phyloP scores from a whole-genome alignment of 2,888 invertebrate species.

The Exephanes ischioxanthus region DNA sequence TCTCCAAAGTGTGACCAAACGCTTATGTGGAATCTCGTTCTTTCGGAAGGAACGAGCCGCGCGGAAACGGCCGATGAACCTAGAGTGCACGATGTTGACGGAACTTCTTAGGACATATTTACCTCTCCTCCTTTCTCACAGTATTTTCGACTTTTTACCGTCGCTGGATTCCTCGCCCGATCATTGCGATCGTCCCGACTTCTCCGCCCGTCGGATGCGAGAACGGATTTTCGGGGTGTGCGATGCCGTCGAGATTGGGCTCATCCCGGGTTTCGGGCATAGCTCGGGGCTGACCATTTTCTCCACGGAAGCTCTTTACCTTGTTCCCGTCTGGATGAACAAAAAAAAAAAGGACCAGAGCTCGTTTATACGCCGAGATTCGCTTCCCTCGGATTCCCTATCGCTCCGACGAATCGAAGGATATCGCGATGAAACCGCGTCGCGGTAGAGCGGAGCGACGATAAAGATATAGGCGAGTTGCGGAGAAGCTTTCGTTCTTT shows the following conservation, averaged over 20 bases:
- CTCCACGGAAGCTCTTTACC: constrained; percentile 19
- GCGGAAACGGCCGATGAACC: not conserved
- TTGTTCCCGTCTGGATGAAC: constrained; percentile 1
- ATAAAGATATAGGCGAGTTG: constrained; percentile 71
- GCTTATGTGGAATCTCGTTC: constrained; percentile 9
- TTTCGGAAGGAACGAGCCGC: not conserved
- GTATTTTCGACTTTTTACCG: not conserved
- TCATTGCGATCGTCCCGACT: constrained; percentile 32
- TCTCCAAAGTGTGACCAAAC: not conserved
- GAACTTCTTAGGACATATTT: not conserved
- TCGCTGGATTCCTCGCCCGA: not conserved
- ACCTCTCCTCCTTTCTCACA: not conserved
- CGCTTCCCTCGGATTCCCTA: constrained; percentile 25
- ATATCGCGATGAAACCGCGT: constrained; percentile 45
- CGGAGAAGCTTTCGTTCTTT: constrained; percentile 49
- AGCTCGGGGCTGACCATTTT: constrained; percentile 44
- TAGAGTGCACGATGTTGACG: not conserved
- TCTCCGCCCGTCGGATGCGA: not conserved
- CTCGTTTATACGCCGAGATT: constrained; percentile 10
- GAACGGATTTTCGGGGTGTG: not conserved
- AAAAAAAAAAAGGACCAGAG: constrained; percentile 8
- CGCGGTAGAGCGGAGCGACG: constrained; percentile 59
- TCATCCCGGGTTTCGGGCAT: not conserved
- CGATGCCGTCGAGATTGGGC: constrained; percentile 33
- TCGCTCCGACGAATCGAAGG: constrained; percentile 41